Evolutionary conservation across 1,140 invertebrate genomes (phyloP), one percentile per base, ranked within the genome.

Genomic region (Artemia franciscana): DNA sequence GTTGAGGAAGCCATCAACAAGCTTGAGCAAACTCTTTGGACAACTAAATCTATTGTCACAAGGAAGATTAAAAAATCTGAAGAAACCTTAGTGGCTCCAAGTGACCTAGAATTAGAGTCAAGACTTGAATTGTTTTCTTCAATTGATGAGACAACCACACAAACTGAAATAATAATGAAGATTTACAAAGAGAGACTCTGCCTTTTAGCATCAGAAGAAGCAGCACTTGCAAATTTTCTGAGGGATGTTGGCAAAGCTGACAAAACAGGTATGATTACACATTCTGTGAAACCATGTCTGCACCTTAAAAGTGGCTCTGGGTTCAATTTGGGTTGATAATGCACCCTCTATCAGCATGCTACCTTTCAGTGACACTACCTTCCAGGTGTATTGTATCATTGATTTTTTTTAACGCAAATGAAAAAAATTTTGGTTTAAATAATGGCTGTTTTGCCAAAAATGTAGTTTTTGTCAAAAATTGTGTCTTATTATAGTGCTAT

Each of bases 11-110:
- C 82, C 0, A 73, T 86, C 1, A 78, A 79, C 24, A 86, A 87
- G 72, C 86, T 95, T 81, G 90, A 96, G 72, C 88, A 94, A 72
- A 90, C 95, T 65, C 98, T 91, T 74, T 99, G 93, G 93, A 86
- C 96, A 26, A 96, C 94, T 3, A 98, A 97, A 71, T 93, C 97
- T 75, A 84, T 87, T 58, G 83, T 98, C 25, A 83, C 92, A 61
- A 79, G 87, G 68, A 97, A 94, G 77, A 76, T 99, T 18, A 92
- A 93, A 5, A 90, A 91, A 70, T 97, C 97, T 76, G 93, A 98
- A 76, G 95, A 99, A 73, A 91, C 95, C 65, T 91, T 89, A 77
- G 84, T 98, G 67, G 83, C 94, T 15, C 83, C 94, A 21, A 96
- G 91, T 0, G 95, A 99, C 76, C 84, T 91, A 5, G 88, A 96